Evolutionary conservation across 2,113 vertebrate species (phyloP), one percentile per base, ranked within the genome.

Genomic region (Misgurnus anguillicaudatus): DNA sequence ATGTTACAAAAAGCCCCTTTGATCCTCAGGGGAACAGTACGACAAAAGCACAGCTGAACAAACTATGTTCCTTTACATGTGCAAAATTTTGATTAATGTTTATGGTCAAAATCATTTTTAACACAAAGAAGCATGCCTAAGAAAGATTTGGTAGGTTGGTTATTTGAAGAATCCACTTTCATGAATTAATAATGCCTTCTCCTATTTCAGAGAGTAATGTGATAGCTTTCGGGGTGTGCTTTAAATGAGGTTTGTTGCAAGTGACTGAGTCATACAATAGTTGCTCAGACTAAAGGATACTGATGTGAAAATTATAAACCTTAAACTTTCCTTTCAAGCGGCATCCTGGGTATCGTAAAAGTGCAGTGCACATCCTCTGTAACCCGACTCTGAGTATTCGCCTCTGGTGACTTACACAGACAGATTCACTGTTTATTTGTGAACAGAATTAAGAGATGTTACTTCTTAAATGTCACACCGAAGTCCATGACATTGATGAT

Each of bases 11-110:
- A 76, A 65, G 9, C 60, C 14, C 3, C 11, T 74, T 71, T 65
- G 13, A 73, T 65, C 38, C 53, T 57, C 38, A 13, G 31, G 24
- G 61, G 45, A 76, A 11, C 9, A 65, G 51, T 53, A 16, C 7
- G 47, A 75, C 42, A 53, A 76, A 75, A 64, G 74, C 74, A 63
- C 74, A 76, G 74, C 74, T 76, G 74, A 76, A 47, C 74, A 76
- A 76, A 76, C 60, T 47, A 7, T 48, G 13, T 78, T 41, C 6
- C 78, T 63, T 51, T 41, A 72, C 19, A 13, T 16, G 57, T 14
- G 21, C 42, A 72, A 51, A 17, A 24, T 39, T 39, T 62, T 45
- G 10, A 3, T 61, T 48, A 16, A 31, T 61, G 77, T 19, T 51
- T 7, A 42, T 16, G 48, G 5, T 51, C 48, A 16, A 51, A 51